phyloP scores from a whole-genome alignment of 2,797 vertebrate genomes.

The Ctenopoma multispine region DNA sequence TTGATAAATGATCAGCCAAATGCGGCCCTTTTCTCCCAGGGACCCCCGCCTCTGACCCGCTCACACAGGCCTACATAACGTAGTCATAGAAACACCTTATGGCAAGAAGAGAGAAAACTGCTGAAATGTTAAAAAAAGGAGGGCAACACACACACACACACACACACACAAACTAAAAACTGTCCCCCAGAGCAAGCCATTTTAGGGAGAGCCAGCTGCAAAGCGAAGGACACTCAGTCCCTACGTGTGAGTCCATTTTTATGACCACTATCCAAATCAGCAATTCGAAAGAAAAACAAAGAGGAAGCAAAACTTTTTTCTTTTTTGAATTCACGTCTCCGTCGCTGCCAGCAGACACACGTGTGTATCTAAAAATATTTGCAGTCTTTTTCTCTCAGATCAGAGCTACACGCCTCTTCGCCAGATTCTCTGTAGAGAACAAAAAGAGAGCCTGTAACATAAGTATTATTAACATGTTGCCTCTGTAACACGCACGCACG shows the following conservation, averaged over 20 bases:
- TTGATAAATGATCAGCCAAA: conserved; percentile 99
- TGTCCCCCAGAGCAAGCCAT: conserved; percentile 70
- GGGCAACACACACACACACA: conserved; percentile 52
- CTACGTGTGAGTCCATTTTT: conserved; percentile 55
- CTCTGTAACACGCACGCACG: conserved; percentile 37
- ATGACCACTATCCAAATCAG: conserved; percentile 71
- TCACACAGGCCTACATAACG: conserved; percentile 84
- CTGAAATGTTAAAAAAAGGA: conserved; percentile 77
- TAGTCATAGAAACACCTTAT: conserved; percentile 97
- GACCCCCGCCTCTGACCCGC: conserved; percentile 92
- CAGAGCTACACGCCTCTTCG: conserved; percentile 34
- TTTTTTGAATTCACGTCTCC: neutral
- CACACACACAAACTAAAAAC: conserved; percentile 43
- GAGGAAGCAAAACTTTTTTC: conserved; percentile 51
- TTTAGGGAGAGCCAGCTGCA: conserved; percentile 77
- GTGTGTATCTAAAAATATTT: conserved; percentile 56
- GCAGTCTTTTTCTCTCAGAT: conserved; percentile 26
- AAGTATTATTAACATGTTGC: conserved; percentile 78
- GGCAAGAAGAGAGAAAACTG: conserved; percentile 85
- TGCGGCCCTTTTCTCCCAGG: conserved; percentile 95
- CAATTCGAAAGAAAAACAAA: conserved; percentile 54
- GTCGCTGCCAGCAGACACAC: conserved; percentile 40
- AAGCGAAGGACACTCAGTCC: conserved; percentile 69
- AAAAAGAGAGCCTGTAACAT: conserved; percentile 54
- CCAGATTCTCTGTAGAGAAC: conserved; percentile 36